Evolutionary conservation across 2,888 invertebrate genomes (phyloP), one percentile per base, ranked within the genome.

Genomic region (Operophtera brumata): DNA sequence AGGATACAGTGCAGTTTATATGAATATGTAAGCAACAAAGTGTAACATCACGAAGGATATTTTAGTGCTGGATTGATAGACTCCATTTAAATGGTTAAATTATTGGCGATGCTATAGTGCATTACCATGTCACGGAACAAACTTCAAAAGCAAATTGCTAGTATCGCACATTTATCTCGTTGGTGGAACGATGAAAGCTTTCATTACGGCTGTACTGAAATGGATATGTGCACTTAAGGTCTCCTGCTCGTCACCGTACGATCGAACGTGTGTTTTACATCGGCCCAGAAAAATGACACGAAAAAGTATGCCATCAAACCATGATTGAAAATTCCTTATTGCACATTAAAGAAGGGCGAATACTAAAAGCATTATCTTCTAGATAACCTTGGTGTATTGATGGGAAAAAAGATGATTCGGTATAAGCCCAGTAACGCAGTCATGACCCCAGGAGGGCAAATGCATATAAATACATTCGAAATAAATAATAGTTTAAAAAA

Each of bases 141-240:
- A 84, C 81, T 84, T 84, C 80, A 82, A 83, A 84, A 80, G 82
- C 79, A 78, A 80, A 82, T 81, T 80, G 79, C 80, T 80, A 80
- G 78, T 76, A 76, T 72, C 71, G 70, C 71, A 78, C 77, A 84
- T 84, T 84, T 83, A 84, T 86, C 82, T 82, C 67, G 70, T 67
- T 71, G 71, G 69, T 69, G 70, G 73, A 72, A 75, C 78, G 82
- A 78, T 82, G 82, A 84, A 84, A 84, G 83, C 80, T 70, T 83
- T 82, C 82, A 84, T 85, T 85, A 84, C 73, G 68, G 70, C 65
- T 64, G 67, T 66, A 72, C 68, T 66, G 71, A 75, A 84, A 86
- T 86, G 84, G 82, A 83, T 82, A 80, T 78, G 71, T 83, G 82
- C 85, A 85, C 86, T 86, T 83, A 82, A 78, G 78, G 75, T 73